Base-by-base conservation (phyloP, 2,113 vertebrate species). In the Bos taurus region DNA sequence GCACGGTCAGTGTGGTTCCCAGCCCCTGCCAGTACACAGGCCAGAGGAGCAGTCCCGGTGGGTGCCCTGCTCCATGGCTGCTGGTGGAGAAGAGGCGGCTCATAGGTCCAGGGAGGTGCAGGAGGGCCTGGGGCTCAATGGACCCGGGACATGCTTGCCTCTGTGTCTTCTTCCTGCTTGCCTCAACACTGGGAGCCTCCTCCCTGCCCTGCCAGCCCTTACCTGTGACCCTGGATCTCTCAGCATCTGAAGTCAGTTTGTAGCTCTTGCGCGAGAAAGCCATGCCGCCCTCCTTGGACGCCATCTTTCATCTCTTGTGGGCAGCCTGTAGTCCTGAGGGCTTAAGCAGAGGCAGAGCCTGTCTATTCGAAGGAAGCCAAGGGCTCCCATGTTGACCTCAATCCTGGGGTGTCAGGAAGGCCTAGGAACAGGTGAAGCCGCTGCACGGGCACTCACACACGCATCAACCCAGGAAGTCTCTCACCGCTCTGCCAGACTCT, bases 191-290 rank as follows among this genome's bases (percentile, higher is more conserved):
- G 64, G 71, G n/a, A n/a, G 19, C 52, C 50, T 67, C 59, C 80
- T 64, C 92, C 30, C 62, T 59, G 36, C 36, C 81, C 43, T 33
- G 62, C 54, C 67, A 64, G 12, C 17, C 57, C 98, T 74, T 98
- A 99, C 99, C 99, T 99, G 99, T 99, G 96, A 98, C 96, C 98
- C 98, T 99, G 97, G 99, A 98, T 96, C 99, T 99, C 97, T 99
- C 99, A 4, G 98, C 98, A 94, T 99, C 99, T 1, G 99, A 99
- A 60, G 99, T 99, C 98, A 99, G 98, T 94, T 99, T 99, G 98
- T 99, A 99, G 99, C 99, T 99, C 57, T 99, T 99, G 95, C 99
- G 99, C 17, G 99, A 99, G 98, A 99, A 98, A 89, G 99, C 97
- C 28, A 99, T 98, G 59, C 99, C 98, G 10, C 99, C 98, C 92